A percentile compares a stretch with the other conserved stretches of the same genome.
These are phyloP conservation scores for Zaprionus ornatus DNA, from an alignment of 1,140 invertebrate genomes.

Conservation along the genomic window DNA sequence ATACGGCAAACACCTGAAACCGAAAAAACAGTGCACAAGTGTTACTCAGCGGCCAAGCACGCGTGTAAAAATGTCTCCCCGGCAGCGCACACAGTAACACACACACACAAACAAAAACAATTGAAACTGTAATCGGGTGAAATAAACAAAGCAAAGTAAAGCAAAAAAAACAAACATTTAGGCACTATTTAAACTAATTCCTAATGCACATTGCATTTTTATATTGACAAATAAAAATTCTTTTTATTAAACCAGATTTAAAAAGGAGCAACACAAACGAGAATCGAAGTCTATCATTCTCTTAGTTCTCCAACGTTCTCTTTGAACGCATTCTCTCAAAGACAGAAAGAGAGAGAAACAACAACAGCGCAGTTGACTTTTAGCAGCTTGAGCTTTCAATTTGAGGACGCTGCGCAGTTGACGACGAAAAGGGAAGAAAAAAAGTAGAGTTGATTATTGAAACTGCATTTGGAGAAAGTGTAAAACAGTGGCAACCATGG, in stretches of 20 bases:
- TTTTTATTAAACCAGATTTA: constrained; percentile 44
- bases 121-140: constrained; percentile 47
- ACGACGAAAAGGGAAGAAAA: constrained; percentile 5
- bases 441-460: constrained; percentile 30
- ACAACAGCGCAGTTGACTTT: constrained; percentile 65
- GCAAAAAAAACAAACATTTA: constrained; percentile 41
- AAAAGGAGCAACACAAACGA: constrained; percentile 48
- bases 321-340: neutral
- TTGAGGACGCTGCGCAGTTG: constrained; percentile 65
- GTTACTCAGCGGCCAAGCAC: constrained; percentile 74
- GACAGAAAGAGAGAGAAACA: constrained; percentile 5
- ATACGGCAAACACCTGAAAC: constrained; percentile 54
- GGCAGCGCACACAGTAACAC: constrained; percentile 1
- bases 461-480: constrained; percentile 31
- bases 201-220: constrained; percentile 22
- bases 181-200: constrained; percentile 7
- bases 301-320: constrained; percentile 9
- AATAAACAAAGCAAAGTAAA: constrained; percentile 43
- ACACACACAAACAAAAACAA: constrained; percentile 38
- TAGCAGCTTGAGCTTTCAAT: constrained; percentile 37
- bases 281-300: neutral
- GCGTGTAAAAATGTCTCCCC: constrained; percentile 64
- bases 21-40: constrained; percentile 67
- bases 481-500: constrained; percentile 49
- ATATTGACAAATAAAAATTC: constrained; percentile 40